Evolutionary conservation across 2,797 vertebrate genomes (phyloP), one percentile per base, ranked within the genome.

Genomic region (Ctenosaura bakeri): DNA sequence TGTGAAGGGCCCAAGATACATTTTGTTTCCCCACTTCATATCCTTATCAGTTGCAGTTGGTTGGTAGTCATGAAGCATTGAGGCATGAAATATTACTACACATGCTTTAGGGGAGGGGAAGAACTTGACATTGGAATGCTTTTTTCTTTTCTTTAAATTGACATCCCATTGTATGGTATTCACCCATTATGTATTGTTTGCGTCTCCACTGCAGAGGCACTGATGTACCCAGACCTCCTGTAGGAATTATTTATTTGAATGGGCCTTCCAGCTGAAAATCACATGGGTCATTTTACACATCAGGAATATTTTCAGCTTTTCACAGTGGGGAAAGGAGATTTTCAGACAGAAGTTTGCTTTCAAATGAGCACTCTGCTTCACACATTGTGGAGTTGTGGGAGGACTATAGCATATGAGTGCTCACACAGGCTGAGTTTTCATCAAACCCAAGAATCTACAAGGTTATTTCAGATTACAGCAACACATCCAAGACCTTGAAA

Each of bases 391-490:
- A 46, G 42, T 46, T 46, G 46, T 12, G 66, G 6, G 4, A 22
- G 46, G 20, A 85, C 83, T 85, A 26, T 66, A 24, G 18, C 9
- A 62, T 32, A 10, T 32, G 35, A 85, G 32, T 35, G 12, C 24
- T 56, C 12, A 20, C 13, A 42, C 50, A 54, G 26, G 2, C 6
- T 32, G 59, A 78, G 64, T 87, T n/a, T 32, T 59, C 18, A 29
- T 29, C 38, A 46, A 35, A 80, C 59, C 62, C 14, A 66, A 52
- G 10, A 66, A 88, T 20, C 66, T 89, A 84, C 78, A 26, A 54
- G 90, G 85, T 54, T 78, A 26, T 94, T 89, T 80, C 69, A 76
- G 66, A 80, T 42, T 80, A 52, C 52, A 87, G 52, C 74, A 87
- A 85, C 42, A 0, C 10, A 91, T 71, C 87, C 90, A 77, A 89